Conservation (phyloP, 2,888 invertebrate genomes). For the Caenorhabditis auriculariae region DNA sequence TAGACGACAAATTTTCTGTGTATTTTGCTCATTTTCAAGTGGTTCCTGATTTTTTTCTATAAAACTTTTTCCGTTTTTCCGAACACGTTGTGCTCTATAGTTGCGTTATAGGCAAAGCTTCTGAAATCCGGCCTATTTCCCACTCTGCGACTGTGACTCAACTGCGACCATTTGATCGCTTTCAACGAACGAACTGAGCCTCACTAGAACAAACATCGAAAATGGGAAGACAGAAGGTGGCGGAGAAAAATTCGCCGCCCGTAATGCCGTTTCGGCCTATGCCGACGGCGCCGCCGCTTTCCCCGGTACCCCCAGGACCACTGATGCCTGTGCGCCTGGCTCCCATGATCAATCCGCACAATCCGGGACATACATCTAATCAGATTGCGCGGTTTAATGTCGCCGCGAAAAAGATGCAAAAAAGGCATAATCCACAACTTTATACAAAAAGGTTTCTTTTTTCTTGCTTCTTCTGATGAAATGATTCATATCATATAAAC, state of each 20-base stretch:
- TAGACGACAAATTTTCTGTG: too few species aligned
- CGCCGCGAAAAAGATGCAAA: conserved; percentile 15
- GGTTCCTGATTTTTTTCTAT: too few species aligned
- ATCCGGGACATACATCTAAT: conserved; percentile 13
- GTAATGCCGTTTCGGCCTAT: conserved; percentile 5
- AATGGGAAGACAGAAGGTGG: too few species aligned
- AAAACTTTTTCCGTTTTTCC: too few species aligned
- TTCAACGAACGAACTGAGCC: too few species aligned
- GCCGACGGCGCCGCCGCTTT: conserved; percentile 27
- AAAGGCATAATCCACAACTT: conserved; percentile 40
- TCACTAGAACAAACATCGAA: too few species aligned
- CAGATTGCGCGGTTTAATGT: conserved; percentile 32
- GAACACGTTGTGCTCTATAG: too few species aligned
- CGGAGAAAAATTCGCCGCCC: too few species aligned
- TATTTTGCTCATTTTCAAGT: too few species aligned
- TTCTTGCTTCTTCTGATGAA: not conserved
- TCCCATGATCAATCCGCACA: too few species aligned
- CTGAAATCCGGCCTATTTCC: too few species aligned
- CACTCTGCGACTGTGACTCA: not conserved
- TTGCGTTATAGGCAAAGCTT: too few species aligned
- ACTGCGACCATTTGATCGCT: not conserved
- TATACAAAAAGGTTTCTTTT: conserved; percentile 38
- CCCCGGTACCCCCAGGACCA: conserved; percentile 11
- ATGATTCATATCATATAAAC: not conserved
- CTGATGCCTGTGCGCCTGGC: conserved; percentile 14